Evolutionary conservation across 2,888 invertebrate genomes (phyloP).

Genomic region (Gastrophysa polygoni): DNA sequence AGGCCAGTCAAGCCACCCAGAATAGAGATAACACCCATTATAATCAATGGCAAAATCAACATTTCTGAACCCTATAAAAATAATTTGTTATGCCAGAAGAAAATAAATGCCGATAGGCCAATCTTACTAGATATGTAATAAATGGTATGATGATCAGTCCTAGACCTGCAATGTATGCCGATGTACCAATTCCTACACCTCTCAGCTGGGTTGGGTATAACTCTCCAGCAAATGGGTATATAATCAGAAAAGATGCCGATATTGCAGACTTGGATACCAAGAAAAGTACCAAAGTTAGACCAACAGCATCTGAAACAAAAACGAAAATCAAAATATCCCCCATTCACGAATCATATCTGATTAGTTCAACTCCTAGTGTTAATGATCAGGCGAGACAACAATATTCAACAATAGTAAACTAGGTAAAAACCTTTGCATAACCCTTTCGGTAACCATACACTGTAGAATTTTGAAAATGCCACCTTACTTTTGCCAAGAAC

Average conservation of each 20-base stretch:
- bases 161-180: constrained; percentile 87
- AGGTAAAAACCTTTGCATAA: too few relatives aligned
- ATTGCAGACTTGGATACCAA: constrained; percentile 86
- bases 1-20: constrained; percentile 81
- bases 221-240: constrained; percentile 92
- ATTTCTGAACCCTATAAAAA: constrained; percentile 78
- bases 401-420: too few relatives aligned
- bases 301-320: constrained; percentile 70
- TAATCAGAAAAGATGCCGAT: constrained; percentile 88
- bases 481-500: too few relatives aligned
- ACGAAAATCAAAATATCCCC: background rate
- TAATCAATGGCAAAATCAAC: constrained; percentile 79
- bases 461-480: too few relatives aligned
- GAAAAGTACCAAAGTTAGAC: constrained; percentile 75
- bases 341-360: too few relatives aligned
- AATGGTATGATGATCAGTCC: constrained; percentile 90
- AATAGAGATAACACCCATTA: constrained; percentile 83
- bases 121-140: constrained; percentile 83
- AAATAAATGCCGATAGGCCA: constrained; percentile 12
- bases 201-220: constrained; percentile 88
- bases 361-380: too few relatives aligned
- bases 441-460: too few relatives aligned
- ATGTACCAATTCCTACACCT: constrained; percentile 88
- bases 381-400: too few relatives aligned
- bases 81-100: too few relatives aligned